These are phyloP conservation scores for Pseudococcus longispinus DNA, from an alignment of 2,888 invertebrate species.

Conservation along the genomic window DNA sequence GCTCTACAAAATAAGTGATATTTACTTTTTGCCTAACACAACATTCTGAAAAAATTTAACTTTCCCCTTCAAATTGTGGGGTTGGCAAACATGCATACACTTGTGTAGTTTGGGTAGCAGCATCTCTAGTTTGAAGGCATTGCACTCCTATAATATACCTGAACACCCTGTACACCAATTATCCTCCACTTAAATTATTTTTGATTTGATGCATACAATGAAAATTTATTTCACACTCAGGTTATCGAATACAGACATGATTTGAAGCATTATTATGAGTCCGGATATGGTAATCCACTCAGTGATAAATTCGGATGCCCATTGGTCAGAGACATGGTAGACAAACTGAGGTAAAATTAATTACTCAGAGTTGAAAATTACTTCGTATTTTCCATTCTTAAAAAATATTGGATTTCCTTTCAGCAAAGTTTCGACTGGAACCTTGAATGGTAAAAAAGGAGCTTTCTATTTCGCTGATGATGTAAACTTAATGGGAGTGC, in stretches of 20 bases:
- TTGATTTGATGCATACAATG: no score
- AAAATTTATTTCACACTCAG: no score
- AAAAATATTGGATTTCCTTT: background rate
- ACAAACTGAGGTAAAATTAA: constrained; percentile 68
- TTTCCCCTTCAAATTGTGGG: no score
- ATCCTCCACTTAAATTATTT: background rate
- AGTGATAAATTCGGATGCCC: constrained; percentile 76
- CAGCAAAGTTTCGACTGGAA: background rate
- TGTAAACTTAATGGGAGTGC: constrained; percentile 66
- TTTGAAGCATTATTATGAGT: constrained; percentile 75
- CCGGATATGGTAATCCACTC: constrained; percentile 75
- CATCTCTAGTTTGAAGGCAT: no score
- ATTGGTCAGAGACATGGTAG: constrained; percentile 75
- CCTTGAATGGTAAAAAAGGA: constrained; percentile 61
- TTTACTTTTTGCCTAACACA: no score
- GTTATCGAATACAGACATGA: constrained; percentile 81
- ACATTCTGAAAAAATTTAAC: no score
- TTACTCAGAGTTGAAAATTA: no score
- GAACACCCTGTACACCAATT: no score
- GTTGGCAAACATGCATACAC: no score
- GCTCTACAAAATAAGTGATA: no score
- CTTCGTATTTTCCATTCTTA: background rate
- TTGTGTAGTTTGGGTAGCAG: no score
- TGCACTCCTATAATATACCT: no score
- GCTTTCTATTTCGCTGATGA: constrained; percentile 74